Evolutionary conservation across 2,797 vertebrate species (phyloP), one percentile per base, ranked within the genome.

Genomic region (Leptodactylus fallax): DNA sequence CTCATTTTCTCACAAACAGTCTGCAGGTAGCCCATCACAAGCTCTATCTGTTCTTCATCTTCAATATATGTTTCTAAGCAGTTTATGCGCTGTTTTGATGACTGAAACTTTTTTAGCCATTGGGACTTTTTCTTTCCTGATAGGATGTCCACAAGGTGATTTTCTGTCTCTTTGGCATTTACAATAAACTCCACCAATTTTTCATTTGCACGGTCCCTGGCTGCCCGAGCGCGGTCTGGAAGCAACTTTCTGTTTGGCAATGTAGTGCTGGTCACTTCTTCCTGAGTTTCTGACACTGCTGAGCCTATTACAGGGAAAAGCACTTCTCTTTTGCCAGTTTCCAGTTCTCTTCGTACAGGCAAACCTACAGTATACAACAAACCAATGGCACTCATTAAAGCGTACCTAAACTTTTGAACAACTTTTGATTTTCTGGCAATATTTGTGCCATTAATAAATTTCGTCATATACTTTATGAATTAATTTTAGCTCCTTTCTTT

Each of bases 121-220:
- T 90, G 95, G 11, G 98, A 99, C 0, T 87, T 90, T 85, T 96
- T 96, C 7, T 93, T 93, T 6, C 96, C 96, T 12, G 93, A 94
- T 90, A 99, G 91, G 81, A 96, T 90, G 53, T 96, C 96, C 93
- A 96, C 67, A 11, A 99, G 96, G 86, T 93, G 97, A 11, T 87
- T 91, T 3, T 99, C 97, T 0, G 95, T 95, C 89, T 95, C 96
- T 86, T 93, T 96, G 45, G 91, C 94, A 86, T 96, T 96, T n/a
- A 98, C 96, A 0, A 99, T 98, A 72, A 97, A 99, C 86, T 97
- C 93, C 65, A 99, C 97, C 0, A 99, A 94, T 86, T 96, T 97
- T 86, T 96, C 93, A 85, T 98, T 99, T 3, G 96, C 97, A 0
- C 95, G 95, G 90, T 98, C 96, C 60, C 97, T 94, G 67, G 97